Evolutionary conservation across 2,113 vertebrate species (phyloP), one percentile per base, ranked within the genome.

Genomic region (Xiphophorus maculatus): DNA sequence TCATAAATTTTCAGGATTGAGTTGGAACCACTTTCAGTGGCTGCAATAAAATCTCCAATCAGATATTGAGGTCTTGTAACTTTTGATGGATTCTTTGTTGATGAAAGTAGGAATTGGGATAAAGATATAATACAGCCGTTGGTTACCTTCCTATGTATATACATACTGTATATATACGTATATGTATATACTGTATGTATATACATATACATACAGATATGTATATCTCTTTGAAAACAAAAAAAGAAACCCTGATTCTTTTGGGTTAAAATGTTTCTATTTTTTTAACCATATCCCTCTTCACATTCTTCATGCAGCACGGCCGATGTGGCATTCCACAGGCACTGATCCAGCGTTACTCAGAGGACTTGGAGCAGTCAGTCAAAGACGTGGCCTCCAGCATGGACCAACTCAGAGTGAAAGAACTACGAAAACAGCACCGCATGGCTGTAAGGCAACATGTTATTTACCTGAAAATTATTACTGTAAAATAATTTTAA

Each of bases 281-380:
- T 25, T 42, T 44, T 1, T 5, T 33, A 17, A 10, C 7, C 5
- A 13, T 35, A 13, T 51, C 25, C 30, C 22, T 62, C 1, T 63
- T 28, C 19, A 13, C 54, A 1, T 42, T 60, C 27, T 33, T 33
- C 40, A 37, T 73, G 12, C 90, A 95, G 98, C 98, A 99, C 1
- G 97, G 98, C 40, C 96, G 97, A n/a, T 98, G 96, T 91, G 97
- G 96, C 64, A 96, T 99, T 89, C 97, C 98, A 8, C 96, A 96
- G 77, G 94, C 94, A 42, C 94, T 99, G 90, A 95, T 98, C 2
- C 96, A 97, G 93, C 96, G 98, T 64, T 99, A 98, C 25, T 94
- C 97, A 0, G 97, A 98, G 82, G 97, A 99, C 84, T 75, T 98
- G 73, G 95, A 94, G 29, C 97, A 96, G 85, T 93, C 96, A 0